Conservation (phyloP, 2,888 invertebrate species). For the Tetragnatha montana region DNA sequence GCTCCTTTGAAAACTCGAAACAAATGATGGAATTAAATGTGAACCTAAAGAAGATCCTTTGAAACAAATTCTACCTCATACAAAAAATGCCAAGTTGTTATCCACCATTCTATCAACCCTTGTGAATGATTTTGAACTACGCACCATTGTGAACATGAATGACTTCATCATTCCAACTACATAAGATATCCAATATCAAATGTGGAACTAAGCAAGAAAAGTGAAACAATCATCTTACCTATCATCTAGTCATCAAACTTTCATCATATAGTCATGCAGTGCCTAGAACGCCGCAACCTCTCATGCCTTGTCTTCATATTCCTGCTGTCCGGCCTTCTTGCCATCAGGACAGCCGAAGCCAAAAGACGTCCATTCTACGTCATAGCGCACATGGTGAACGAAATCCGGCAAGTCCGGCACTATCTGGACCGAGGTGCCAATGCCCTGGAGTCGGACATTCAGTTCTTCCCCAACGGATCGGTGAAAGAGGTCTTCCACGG, state of each 20-base stretch:
- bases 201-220: neutral
- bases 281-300: neutral
- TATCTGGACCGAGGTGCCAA: slow-evolving; percentile 73
- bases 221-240: neutral
- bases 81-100: neutral
- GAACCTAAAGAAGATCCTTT: neutral
- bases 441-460: slow-evolving; percentile 73
- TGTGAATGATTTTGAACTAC: too few relatives aligned
- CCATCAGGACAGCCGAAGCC: neutral
- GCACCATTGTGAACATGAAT: neutral
- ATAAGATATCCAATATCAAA: neutral
- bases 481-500: slow-evolving; percentile 72
- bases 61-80: neutral
- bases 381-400: slow-evolving; percentile 74
- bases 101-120: neutral
- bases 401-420: slow-evolving; percentile 71
- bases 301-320: neutral
- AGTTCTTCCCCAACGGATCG: slow-evolving; percentile 71
- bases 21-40: neutral
- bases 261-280: neutral
- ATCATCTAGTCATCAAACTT: neutral
- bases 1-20: neutral
- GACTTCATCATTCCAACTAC: neutral
- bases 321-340: neutral
- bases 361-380: slow-evolving; percentile 72